Evolutionary conservation across 2,888 invertebrate species (phyloP), one percentile per base, ranked within the genome.

Genomic region (Ischnura elegans): DNA sequence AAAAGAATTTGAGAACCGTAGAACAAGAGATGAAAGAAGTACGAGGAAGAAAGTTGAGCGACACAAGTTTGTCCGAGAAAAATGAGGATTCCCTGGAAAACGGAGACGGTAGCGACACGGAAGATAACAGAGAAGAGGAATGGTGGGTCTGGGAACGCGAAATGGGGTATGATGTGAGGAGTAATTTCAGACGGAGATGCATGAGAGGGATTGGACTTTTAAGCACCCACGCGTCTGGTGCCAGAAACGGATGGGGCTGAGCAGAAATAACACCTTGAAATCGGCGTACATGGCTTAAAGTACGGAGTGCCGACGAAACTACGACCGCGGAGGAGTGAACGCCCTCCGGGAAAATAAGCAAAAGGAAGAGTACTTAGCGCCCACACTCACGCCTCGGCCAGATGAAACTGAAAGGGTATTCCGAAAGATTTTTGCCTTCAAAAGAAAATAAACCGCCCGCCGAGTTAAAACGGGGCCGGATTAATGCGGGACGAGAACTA

Each of bases 211-310:
- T 90, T 90, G 61, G 43, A 61, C n/a, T 61, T 90, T 61, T 61
- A 90, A 90, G 66, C 90, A 90, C 90, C n/a, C 90, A 25, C 8
- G 45, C 8, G 25, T 46, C 36, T 29, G 47, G 61, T 45, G 90
- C 90, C 90, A 90, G 61, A 43, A 90, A 6, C 29, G 61, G 61
- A 36, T 25, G 21, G 29, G 29, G 43, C 90, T 19, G 43, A 42
- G 90, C 90, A 43, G 61, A 90, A 90, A 90, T 90, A 90, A 90
- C 90, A 90, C 43, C 61, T 90, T 1, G 61, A 61, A 90, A 43
- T 90, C 61, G 43, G 36, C 87, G 87, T 87, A 42, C 87, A 55
- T 43, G 90, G 90, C 45, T 90, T 61, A 66, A n/a, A 90, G 61
- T 90, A 61, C 61, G 25, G 90, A 42, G 45, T 42, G 55, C 19